phyloP scores from a whole-genome alignment of 1,140 invertebrate species.

The Pachypsylla venusta region DNA sequence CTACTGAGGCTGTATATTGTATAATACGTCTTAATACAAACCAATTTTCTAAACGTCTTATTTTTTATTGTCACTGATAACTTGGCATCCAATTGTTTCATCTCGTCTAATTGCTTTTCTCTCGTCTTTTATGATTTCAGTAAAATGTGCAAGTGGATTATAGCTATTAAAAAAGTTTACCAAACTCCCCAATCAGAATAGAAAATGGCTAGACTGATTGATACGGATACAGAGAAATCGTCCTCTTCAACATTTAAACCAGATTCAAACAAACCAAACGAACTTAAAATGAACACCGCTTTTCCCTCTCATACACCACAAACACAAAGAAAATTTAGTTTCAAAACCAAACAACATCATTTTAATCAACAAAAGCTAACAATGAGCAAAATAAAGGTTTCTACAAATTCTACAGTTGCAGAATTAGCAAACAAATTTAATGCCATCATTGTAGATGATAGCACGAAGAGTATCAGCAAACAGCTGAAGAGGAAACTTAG shows the following conservation, averaged over 20 bases:
- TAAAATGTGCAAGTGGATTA: not conserved
- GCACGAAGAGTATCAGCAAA: not conserved
- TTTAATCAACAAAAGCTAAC: not conserved
- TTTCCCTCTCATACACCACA: too few relatives aligned
- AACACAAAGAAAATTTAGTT: not conserved
- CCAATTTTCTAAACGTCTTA: too few relatives aligned
- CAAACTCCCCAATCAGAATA: not conserved
- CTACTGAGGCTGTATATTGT: too few relatives aligned
- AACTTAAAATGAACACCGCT: too few relatives aligned
- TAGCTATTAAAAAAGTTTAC: too few relatives aligned
- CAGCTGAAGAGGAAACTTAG: slow-evolving; percentile 2
- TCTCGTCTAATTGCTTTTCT: not conserved
- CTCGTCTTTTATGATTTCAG: not conserved
- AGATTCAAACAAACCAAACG: too few relatives aligned
- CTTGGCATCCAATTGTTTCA: too few relatives aligned
- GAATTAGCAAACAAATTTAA: slow-evolving; percentile 6
- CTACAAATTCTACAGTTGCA: not conserved
- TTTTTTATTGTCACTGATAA: too few relatives aligned
- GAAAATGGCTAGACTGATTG: not conserved
- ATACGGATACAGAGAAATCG: not conserved
- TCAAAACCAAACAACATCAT: slow-evolving; percentile 1
- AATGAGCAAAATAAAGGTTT: not conserved
- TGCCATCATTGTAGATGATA: not conserved
- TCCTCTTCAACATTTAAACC: not conserved
- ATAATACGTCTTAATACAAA: too few relatives aligned